Evolutionary conservation across 2,113 vertebrate species (phyloP), one percentile per base, ranked within the genome.

Genomic region (Notarius lentiginosus): DNA sequence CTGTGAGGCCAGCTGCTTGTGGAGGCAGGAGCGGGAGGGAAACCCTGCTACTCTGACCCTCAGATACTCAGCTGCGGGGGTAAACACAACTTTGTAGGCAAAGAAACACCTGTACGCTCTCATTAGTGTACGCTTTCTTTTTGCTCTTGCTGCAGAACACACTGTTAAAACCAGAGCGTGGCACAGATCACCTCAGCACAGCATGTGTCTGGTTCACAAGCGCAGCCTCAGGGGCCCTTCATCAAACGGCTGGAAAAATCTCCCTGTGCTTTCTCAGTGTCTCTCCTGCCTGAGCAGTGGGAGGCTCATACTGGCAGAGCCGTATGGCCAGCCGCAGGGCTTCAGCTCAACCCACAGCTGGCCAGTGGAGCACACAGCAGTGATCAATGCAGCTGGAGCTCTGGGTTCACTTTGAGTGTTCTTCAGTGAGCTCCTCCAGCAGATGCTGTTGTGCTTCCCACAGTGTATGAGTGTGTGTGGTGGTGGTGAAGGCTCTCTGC

Each of bases 1-100:
- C 94, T 94, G 94, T 88, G 90, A 86, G 88, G 58, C 85, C 94
- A 94, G 93, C 90, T 94, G 92, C 77, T 75, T 7, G 60, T 65
- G 27, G 22, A 58, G 66, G 51, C 68, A 76, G 85, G n/a, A 49
- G 72, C 58, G 61, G 79, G 83, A 60, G 79, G 73, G 60, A 89
- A 63, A 51, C 61, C 75, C 53, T 24, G 66, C 60, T 77, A 22
- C 24, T 83, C 79, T 79, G 88, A 89, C 86, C 83, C 70, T 34
- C 76, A 20, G 9, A 15, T 15, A 17, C 77, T 68, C 70, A 58
- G 47, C 58, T 75, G 68, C 60, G 49, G 82, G 24, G 49, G 49
- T 81, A 82, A 82, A 83, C 72, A 51, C 60, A 72, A 12, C 34
- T 82, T 82, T 61, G 17, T 61, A 30, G 63, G 76, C 27, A 79